Conservation (phyloP, 2,113 vertebrate species). For the Malurus elegans region DNA sequence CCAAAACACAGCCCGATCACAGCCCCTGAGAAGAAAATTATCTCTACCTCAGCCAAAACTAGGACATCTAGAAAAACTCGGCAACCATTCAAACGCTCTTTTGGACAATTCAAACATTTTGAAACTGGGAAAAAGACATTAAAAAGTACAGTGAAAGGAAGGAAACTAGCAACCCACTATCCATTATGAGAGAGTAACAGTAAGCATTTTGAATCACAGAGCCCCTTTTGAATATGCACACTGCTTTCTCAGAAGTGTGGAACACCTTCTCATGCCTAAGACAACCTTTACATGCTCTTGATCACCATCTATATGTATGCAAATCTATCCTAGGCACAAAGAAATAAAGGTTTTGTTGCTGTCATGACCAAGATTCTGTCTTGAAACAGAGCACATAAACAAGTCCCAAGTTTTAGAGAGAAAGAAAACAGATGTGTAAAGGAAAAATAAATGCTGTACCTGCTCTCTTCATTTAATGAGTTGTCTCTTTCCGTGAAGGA, state of each 20-base stretch:
- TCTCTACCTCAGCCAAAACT: not conserved
- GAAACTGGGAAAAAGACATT: not conserved
- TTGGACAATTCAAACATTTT: not conserved
- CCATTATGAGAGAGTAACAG: not conserved
- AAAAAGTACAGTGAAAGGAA: not conserved
- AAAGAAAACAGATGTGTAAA: not conserved
- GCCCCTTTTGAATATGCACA: not conserved
- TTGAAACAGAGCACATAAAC: not conserved
- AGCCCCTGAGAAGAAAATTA: not conserved
- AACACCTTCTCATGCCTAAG: not conserved
- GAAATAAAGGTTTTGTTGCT: not conserved
- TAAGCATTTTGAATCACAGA: not conserved
- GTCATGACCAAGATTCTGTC: not conserved
- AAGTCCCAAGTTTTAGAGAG: not conserved
- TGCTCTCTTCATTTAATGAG: not conserved
- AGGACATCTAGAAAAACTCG: not conserved
- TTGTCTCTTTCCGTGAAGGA: not conserved
- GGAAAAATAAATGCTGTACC: slow-evolving; percentile 27
- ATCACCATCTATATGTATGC: not conserved
- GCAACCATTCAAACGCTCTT: not conserved
- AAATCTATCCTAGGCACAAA: not conserved
- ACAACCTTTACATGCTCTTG: not conserved
- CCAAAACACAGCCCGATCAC: not conserved
- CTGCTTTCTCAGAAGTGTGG: fast-evolving
- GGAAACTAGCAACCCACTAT: not conserved